Percentiles rank a stretch among this genome's conserved stretches.
Evolutionary conservation across 2,113 vertebrate genomes (phyloP).

Genomic region (Chionis minor): DNA sequence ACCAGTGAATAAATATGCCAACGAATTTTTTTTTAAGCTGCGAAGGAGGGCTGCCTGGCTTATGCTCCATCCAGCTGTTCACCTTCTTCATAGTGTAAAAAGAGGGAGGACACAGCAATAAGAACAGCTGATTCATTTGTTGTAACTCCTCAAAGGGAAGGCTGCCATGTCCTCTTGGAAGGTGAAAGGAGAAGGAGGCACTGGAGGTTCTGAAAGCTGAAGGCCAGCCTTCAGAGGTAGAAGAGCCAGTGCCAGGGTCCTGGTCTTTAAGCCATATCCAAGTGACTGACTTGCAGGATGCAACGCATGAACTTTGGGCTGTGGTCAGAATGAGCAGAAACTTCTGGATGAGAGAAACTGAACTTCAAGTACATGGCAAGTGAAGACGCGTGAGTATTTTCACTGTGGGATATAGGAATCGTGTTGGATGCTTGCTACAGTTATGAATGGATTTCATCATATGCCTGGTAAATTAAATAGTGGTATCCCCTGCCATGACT

Average conservation of each 20-base stretch:
- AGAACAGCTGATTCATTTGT: neutral
- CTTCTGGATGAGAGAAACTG: neutral
- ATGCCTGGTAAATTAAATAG: neutral
- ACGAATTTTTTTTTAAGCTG: neutral
- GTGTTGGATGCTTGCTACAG: rapidly evolving
- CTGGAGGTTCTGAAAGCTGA: neutral
- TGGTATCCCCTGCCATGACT: neutral
- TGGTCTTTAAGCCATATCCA: neutral
- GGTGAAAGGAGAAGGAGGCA: neutral
- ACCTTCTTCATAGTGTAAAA: neutral
- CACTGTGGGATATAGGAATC: neutral
- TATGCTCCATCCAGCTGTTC: neutral
- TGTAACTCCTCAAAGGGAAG: neutral
- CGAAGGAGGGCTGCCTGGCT: neutral
- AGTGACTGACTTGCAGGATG: neutral
- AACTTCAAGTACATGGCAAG: rapidly evolving
- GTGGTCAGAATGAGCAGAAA: neutral
- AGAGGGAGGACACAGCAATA: neutral
- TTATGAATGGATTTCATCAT: neutral
- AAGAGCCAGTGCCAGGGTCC: neutral
- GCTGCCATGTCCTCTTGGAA: neutral
- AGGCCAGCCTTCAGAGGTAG: neutral
- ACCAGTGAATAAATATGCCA: no score
- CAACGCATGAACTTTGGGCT: rapidly evolving
- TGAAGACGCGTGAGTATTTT: neutral